phyloP scores from a whole-genome alignment of 2,113 vertebrate species.

The Gracilinanus agilis region DNA sequence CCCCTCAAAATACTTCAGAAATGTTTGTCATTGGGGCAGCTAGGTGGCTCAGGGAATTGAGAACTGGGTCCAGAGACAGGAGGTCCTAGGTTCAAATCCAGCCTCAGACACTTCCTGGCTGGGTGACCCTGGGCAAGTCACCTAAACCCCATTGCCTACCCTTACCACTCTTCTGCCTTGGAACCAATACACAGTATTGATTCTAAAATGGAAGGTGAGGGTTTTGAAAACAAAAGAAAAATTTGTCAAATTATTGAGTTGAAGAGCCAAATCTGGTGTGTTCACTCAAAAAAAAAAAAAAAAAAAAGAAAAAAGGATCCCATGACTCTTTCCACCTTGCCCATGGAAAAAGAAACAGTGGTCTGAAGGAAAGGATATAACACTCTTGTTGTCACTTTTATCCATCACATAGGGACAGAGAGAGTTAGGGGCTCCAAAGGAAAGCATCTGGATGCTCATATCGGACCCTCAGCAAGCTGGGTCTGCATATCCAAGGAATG shows the following conservation, averaged over 20 bases:
- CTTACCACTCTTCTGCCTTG: no score
- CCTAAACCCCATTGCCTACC: no score
- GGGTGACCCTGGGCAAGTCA: no score
- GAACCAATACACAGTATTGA: no score
- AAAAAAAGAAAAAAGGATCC: background rate
- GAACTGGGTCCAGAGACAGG: no score
- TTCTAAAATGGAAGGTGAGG: no score
- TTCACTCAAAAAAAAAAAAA: background rate
- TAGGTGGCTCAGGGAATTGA: no score
- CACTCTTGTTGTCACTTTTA: background rate
- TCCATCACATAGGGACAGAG: fast-evolving
- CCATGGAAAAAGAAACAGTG: background rate
- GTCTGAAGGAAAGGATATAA: fast-evolving
- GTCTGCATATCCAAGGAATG: background rate
- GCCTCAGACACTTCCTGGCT: no score
- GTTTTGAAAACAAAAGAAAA: no score
- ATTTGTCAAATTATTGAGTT: background rate
- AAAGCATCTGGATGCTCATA: background rate
- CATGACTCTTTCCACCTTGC: background rate
- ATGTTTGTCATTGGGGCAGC: background rate
- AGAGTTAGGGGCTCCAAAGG: background rate
- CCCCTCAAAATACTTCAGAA: background rate
- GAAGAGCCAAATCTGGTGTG: background rate
- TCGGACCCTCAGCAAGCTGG: background rate
- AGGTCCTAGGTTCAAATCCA: no score